A percentile compares a stretch with the other conserved stretches of the same genome.
These are phyloP conservation scores for Drosophila eugracilis DNA, from an alignment of 1,140 invertebrate species.

Conservation along the genomic window DNA sequence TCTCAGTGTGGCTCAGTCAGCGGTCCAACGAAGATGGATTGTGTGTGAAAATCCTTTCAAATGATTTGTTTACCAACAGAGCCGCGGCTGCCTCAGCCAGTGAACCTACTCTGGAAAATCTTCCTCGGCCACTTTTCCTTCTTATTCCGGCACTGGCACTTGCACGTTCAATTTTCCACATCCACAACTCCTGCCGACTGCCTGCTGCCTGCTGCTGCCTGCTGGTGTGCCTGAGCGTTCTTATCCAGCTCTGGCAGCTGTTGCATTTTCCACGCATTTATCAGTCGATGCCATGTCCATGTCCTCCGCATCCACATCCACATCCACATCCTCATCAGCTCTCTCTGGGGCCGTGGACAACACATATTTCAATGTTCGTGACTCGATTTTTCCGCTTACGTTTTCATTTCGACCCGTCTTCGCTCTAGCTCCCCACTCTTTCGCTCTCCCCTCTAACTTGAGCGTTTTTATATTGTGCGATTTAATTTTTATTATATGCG, in stretches of 20 bases:
- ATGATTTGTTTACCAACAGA: conserved; percentile 83
- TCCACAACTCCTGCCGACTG: conserved; percentile 42
- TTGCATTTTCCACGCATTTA: conserved; percentile 84
- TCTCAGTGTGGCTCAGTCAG: conserved; percentile 45
- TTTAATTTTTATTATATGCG: conserved; percentile 81
- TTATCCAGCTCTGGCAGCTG: conserved; percentile 78
- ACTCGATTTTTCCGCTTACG: conserved; percentile 73
- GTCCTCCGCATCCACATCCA: conserved; percentile 45
- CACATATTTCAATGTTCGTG: conserved; percentile 82
- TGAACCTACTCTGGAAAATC: conserved; percentile 37
- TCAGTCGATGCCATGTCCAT: conserved; percentile 62
- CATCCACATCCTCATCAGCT: conserved; percentile 72
- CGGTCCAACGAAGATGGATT: conserved; percentile 74
- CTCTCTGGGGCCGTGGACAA: conserved; percentile 60
- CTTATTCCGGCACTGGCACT: conserved; percentile 5
- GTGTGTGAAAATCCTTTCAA: conserved; percentile 83
- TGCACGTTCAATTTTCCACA: conserved; percentile 1
- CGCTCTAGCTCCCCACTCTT: not conserved
- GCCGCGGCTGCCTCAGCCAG: conserved; percentile 43
- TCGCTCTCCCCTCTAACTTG: conserved; percentile 19
- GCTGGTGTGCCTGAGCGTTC: no score
- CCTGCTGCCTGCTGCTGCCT: conserved; percentile 26
- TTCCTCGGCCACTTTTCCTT: conserved; percentile 21
- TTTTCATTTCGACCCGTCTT: conserved; percentile 55
- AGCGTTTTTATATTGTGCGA: conserved; percentile 79